phyloP scores from a whole-genome alignment of 2,113 vertebrate species.

The Phoenicopterus ruber region DNA sequence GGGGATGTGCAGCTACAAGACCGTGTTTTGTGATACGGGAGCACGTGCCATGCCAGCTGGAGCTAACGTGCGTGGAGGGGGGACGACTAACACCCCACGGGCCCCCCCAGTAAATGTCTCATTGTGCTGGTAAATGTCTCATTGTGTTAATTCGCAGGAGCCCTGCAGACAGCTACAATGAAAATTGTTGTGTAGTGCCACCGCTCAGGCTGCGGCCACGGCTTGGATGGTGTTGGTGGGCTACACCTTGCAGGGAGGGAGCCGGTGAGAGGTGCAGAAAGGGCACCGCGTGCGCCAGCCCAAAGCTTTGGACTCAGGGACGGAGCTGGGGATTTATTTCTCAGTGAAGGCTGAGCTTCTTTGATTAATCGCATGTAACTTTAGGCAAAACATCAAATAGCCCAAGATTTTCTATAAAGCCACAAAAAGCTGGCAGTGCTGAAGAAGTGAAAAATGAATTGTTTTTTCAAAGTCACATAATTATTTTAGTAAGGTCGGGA shows the following conservation, averaged over 20 bases:
- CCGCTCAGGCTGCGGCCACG: neutral
- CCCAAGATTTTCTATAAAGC: neutral
- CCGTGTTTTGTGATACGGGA: neutral
- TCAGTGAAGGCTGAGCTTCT: neutral
- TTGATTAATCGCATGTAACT: neutral
- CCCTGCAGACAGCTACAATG: neutral
- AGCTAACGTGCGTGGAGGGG: neutral
- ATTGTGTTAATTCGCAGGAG: neutral
- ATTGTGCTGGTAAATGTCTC: constrained; percentile 32
- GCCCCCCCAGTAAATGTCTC: neutral
- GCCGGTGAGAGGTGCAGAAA: neutral
- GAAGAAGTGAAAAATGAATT: constrained; percentile 37
- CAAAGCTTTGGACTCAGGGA: neutral
- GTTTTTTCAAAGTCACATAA: neutral
- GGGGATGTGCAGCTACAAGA: neutral
- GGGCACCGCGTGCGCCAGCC: rapidly evolving
- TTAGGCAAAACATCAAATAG: neutral
- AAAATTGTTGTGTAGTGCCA: neutral
- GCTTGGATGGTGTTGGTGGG: neutral
- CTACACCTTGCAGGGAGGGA: neutral
- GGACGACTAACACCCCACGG: neutral
- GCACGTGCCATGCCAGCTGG: constrained; percentile 37
- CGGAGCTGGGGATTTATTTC: neutral
- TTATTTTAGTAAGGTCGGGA: neutral
- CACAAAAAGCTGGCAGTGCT: neutral